Conservation (phyloP, 1,140 invertebrate species). For the Drosophila nikananu region DNA sequence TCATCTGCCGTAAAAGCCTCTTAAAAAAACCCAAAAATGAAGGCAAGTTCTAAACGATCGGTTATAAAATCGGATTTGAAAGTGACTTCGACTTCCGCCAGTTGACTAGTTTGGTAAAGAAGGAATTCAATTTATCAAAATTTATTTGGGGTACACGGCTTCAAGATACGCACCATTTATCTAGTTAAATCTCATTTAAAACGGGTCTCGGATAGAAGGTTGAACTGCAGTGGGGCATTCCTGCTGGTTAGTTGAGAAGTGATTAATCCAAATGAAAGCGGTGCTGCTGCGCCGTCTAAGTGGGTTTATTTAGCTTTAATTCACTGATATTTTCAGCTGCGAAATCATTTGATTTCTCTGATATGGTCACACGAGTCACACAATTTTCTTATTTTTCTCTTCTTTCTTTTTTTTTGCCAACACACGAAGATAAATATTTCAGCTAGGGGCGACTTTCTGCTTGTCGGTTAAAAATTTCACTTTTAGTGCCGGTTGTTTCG, state of each 20-base stretch:
- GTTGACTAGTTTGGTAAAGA: not conserved
- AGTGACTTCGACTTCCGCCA: slow-evolving; percentile 25
- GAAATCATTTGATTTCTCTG: slow-evolving; percentile 37
- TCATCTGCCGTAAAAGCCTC: not conserved
- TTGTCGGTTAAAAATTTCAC: slow-evolving; percentile 52
- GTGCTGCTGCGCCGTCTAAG: slow-evolving; percentile 6
- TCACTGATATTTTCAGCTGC: slow-evolving; percentile 20
- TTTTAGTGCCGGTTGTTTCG: slow-evolving; percentile 56
- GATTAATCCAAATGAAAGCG: slow-evolving; percentile 77
- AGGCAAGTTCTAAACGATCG: slow-evolving; percentile 13
- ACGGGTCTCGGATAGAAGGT: slow-evolving; percentile 67
- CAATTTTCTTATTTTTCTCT: slow-evolving; percentile 15
- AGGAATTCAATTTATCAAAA: slow-evolving; percentile 46
- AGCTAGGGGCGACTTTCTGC: slow-evolving; percentile 45
- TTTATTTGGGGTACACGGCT: slow-evolving; percentile 14
- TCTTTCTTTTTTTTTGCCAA: slow-evolving; percentile 29
- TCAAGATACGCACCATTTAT: slow-evolving; percentile 80
- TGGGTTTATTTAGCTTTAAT: slow-evolving; percentile 44
- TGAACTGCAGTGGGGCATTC: slow-evolving; percentile 28
- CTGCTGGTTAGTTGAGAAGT: slow-evolving; percentile 41
- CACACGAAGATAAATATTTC: slow-evolving; percentile 61
- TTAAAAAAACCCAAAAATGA: not conserved
- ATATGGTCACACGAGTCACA: slow-evolving; percentile 49
- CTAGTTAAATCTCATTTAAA: slow-evolving; percentile 81
- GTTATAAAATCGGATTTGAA: slow-evolving; percentile 40